Evolutionary conservation across 2,888 invertebrate species (phyloP), one percentile per base, ranked within the genome.

Genomic region (Crocallis elinguaria): DNA sequence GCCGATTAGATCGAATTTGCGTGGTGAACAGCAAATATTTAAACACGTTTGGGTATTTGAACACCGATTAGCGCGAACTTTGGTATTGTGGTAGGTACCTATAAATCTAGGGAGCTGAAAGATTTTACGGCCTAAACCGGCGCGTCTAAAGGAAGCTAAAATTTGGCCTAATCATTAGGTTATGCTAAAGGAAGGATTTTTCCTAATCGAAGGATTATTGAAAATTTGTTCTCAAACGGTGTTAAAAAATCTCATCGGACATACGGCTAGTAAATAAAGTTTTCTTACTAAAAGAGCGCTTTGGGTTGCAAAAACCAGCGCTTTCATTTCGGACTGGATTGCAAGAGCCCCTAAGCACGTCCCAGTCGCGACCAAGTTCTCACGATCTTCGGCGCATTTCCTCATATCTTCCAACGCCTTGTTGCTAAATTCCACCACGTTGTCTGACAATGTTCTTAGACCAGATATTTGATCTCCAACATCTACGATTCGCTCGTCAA

Each of bases 271-370:
- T 12, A 8, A 11, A 2, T 27, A 25, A 2, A 25, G 14, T 0
- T 32, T 14, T 29, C 75, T 76, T 75, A 90, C 90, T 71, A 75
- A 57, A 21, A 86, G 39, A 44, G 77, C 82, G 62, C 73, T 83
- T 51, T 84, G 79, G 2, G 79, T 69, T 9, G 79, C 46, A 43
- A 78, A 84, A 6, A 70, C 49, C 5, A 74, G 67, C 13, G 75
- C 77, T 46, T 76, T 79, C 39, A 82, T 58, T 69, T 91, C 81
- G n/a, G 81, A 75, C 21, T 73, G 75, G 21, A 87, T 16, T 21
- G 82, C 82, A 1, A 87, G 64, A 3, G 63, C 39, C 29, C 79
- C 84, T 14, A 91, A 68, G 38, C 90, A 91, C 5, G 79, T 55
- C 0, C 85, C 85, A 3, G 76, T 65, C 1, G 66, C 64, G 2